These are phyloP conservation scores for Coleophora deauratella DNA, from an alignment of 2,888 invertebrate genomes.

Conservation along the genomic window DNA sequence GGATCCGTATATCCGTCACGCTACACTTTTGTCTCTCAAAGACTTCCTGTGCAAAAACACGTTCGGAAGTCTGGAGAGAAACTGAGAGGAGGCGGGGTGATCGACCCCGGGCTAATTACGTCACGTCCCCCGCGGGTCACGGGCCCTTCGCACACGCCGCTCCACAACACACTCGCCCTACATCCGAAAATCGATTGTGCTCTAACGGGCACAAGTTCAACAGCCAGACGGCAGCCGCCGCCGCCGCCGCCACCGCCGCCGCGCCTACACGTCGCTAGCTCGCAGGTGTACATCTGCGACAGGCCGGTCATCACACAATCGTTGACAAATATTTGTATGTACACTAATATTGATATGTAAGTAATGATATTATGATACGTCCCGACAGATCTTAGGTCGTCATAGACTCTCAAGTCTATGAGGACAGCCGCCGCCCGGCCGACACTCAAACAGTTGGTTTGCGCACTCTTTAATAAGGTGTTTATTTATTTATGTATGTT, in stretches of 20 bases:
- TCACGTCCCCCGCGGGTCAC: slow-evolving; percentile 35
- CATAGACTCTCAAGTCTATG: too few relatives aligned
- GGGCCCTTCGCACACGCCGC: slow-evolving; percentile 48
- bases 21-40: too few relatives aligned
- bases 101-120: slow-evolving; percentile 54
- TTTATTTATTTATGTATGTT: too few relatives aligned
- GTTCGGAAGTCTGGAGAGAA: not conserved
- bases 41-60: too few relatives aligned
- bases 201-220: slow-evolving; percentile 55
- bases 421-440: too few relatives aligned
- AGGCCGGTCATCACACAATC: not conserved
- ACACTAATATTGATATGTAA: too few relatives aligned
- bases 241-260: not conserved
- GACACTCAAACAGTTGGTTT: too few relatives aligned
- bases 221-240: slow-evolving; percentile 6
- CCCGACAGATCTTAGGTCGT: too few relatives aligned
- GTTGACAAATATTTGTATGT: too few relatives aligned
- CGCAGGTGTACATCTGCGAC: not conserved
- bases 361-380: too few relatives aligned
- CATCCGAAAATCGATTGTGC: slow-evolving; percentile 57
- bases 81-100: slow-evolving; percentile 30
- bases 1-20: too few relatives aligned
- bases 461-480: too few relatives aligned
- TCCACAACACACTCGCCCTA: slow-evolving; percentile 46
- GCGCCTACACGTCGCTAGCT: not conserved